phyloP scores from a whole-genome alignment of 2,113 vertebrate genomes.

The Planiliza haematocheilus region DNA sequence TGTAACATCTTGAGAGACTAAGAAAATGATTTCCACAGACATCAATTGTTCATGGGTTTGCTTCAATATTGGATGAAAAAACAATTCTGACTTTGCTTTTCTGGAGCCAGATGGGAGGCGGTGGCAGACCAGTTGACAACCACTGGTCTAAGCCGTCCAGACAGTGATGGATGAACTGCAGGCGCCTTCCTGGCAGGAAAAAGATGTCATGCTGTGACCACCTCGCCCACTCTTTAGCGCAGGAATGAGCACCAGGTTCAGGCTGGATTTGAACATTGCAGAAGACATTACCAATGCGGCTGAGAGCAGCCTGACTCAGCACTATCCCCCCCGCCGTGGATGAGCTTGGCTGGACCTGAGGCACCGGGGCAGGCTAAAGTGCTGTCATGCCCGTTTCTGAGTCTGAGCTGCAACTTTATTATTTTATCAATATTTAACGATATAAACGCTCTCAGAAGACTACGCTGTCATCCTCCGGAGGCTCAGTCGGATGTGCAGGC shows the following conservation, averaged over 20 bases:
- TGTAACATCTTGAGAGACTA: too few species aligned
- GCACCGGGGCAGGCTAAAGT: slow-evolving; percentile 32
- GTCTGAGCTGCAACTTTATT: slow-evolving; percentile 47
- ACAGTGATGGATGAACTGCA: slow-evolving; percentile 11
- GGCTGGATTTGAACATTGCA: slow-evolving; percentile 40
- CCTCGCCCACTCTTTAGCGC: slow-evolving; percentile 5
- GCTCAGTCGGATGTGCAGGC: slow-evolving; percentile 36
- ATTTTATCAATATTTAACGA: slow-evolving; percentile 69
- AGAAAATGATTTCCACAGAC: too few species aligned
- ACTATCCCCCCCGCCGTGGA: slow-evolving; percentile 34
- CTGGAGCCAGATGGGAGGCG: too few species aligned
- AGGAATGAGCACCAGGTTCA: slow-evolving; percentile 18
- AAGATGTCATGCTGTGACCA: slow-evolving; percentile 12
- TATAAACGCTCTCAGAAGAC: slow-evolving; percentile 58
- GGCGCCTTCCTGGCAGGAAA: slow-evolving; percentile 1
- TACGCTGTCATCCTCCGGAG: slow-evolving; percentile 35
- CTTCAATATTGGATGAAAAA: too few species aligned
- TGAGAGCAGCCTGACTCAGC: slow-evolving; percentile 62
- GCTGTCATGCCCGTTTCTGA: slow-evolving; percentile 44
- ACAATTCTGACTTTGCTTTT: too few species aligned
- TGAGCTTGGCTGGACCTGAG: slow-evolving; percentile 30
- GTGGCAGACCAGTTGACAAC: too few species aligned
- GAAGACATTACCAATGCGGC: slow-evolving; percentile 39
- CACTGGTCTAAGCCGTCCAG: not conserved
- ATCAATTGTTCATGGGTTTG: too few species aligned